Evolutionary conservation across 1,140 invertebrate species (phyloP).

Genomic region (Diorhabda sublineata): DNA sequence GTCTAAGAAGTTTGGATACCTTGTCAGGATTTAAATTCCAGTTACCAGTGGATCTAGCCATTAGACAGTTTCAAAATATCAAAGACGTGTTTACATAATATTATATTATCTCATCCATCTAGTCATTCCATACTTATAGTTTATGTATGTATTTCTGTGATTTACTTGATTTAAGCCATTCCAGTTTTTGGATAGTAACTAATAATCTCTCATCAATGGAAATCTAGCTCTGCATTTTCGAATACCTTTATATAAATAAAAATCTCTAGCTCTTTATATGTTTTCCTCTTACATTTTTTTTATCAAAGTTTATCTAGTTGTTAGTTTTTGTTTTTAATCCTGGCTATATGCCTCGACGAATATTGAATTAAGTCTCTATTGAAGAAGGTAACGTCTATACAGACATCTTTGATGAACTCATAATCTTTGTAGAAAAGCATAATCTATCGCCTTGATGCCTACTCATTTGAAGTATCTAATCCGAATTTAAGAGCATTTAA

Average conservation of each 20-base stretch:
- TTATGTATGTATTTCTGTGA: background rate
- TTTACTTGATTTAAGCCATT: background rate
- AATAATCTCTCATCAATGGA: background rate
- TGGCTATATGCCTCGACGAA: no score
- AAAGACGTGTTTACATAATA: constrained; percentile 85
- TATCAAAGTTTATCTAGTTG: background rate
- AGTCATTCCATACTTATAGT: constrained; percentile 17
- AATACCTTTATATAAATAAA: background rate
- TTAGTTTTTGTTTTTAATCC: background rate
- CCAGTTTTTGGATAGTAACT: background rate
- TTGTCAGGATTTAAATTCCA: constrained; percentile 85
- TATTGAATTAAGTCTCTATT: no score
- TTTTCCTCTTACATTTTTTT: background rate
- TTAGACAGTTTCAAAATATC: constrained; percentile 95
- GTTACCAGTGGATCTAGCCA: constrained; percentile 90
- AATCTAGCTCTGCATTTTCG: background rate
- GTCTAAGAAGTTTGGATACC: constrained; percentile 83
- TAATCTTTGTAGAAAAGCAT: no score
- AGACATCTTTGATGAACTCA: no score
- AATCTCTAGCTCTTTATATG: background rate
- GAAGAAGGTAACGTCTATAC: no score
- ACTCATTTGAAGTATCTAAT: no score
- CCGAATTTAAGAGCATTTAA: no score
- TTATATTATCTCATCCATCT: constrained; percentile 14
- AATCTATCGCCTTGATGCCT: no score